A percentile compares a stretch with the other conserved stretches of the same genome.
Conservation (phyloP, 2,113 vertebrate species). For the Panthera uncia region DNA sequence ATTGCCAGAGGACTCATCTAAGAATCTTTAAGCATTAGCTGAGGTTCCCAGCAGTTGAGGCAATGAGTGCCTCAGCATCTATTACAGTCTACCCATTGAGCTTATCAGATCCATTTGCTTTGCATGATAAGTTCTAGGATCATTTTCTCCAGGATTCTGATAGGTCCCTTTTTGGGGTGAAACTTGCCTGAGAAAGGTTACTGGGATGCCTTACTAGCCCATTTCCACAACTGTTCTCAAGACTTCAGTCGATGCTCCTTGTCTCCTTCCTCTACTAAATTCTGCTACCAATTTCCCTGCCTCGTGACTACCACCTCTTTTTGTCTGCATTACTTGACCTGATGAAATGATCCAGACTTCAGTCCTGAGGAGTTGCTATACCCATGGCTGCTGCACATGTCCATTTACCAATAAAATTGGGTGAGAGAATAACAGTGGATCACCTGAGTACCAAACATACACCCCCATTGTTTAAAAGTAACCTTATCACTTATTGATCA, state of each 20-base stretch:
- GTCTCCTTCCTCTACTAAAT: neutral
- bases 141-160: neutral
- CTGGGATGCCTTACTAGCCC: neutral
- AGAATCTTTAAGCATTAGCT: neutral
- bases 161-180: neutral
- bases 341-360: neutral
- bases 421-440: neutral
- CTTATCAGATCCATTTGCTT: neutral
- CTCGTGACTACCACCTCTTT: neutral
- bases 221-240: neutral
- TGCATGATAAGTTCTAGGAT: neutral
- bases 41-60: neutral
- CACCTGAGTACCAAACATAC: neutral
- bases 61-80: neutral
- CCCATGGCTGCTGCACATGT: neutral
- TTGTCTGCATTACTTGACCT: neutral
- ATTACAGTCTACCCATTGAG: neutral
- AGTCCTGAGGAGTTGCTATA: neutral
- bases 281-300: neutral
- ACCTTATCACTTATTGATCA: neutral
- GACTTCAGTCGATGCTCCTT: neutral
- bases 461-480: neutral
- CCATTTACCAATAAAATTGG: constrained; percentile 5
- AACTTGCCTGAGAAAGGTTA: neutral
- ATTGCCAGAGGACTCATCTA: neutral